Percentiles rank a stretch among this genome's conserved stretches.
Conservation (phyloP, 1,140 invertebrate genomes). For the Charaxes varanes region DNA sequence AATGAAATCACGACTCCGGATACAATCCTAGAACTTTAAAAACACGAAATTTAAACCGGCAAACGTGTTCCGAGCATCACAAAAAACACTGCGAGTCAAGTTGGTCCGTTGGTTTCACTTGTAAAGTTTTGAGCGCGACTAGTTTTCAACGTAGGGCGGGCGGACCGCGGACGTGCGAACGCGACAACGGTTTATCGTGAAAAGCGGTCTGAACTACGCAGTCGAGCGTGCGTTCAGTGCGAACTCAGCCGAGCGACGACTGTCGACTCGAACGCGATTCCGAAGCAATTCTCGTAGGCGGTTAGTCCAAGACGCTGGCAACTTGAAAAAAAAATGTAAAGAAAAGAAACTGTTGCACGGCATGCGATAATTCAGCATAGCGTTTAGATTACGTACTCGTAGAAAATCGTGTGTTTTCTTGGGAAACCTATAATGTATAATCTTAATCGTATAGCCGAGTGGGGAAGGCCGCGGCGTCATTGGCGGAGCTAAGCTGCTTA, state of each 20-base stretch:
- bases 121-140: background rate
- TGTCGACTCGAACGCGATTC: no score
- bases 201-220: no score
- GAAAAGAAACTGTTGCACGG: no score
- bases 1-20: slow-evolving; percentile 9
- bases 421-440: slow-evolving; percentile 42
- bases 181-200: slow-evolving; percentile 6
- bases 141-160: slow-evolving; percentile 17
- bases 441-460: slow-evolving; percentile 38
- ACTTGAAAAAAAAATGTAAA: slow-evolving; percentile 1
- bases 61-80: no score
- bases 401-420: slow-evolving; percentile 8
- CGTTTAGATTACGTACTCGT: background rate
- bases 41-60: background rate
- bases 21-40: slow-evolving; percentile 1
- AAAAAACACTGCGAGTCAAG: background rate
- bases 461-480: slow-evolving; percentile 51
- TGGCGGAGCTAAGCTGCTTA: slow-evolving; percentile 40
- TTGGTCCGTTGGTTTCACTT: background rate
- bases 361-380: no score
- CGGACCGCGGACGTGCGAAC: slow-evolving; percentile 23
- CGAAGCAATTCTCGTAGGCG: no score
- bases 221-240: no score
- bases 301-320: no score
- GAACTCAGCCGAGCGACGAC: no score